A percentile compares a stretch with the other conserved stretches of the same genome.
Conservation (phyloP, 2,113 vertebrate genomes). For the Macrotis lagotis region DNA sequence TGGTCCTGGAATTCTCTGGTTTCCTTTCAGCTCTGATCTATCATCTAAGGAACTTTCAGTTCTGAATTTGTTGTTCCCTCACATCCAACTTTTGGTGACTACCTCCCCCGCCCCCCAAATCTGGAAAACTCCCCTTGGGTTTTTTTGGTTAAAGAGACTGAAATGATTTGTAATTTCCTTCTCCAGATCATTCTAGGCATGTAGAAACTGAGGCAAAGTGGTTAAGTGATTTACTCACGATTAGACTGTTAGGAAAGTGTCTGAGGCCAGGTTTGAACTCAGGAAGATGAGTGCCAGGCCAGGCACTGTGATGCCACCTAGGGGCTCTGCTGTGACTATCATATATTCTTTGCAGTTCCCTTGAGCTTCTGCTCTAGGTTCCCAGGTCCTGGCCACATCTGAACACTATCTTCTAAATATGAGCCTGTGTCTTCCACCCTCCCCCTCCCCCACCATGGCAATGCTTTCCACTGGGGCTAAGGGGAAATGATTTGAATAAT, state of each 20-base stretch:
- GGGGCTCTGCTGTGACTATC: background rate
- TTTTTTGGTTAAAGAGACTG: no score
- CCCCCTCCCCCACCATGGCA: background rate
- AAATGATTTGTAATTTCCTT: no score
- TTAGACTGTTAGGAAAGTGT: no score
- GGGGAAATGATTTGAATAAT: background rate
- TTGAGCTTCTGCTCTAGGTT: background rate
- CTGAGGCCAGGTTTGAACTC: no score
- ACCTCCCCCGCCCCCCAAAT: no score
- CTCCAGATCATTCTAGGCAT: no score
- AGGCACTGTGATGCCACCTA: background rate
- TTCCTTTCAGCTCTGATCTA: no score
- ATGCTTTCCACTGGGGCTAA: background rate
- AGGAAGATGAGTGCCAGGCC: no score
- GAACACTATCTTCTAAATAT: background rate
- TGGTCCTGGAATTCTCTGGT: background rate
- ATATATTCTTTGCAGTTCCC: background rate
- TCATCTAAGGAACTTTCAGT: background rate
- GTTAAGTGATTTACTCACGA: no score
- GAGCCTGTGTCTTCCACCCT: background rate
- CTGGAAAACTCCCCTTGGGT: no score
- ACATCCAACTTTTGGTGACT: no score
- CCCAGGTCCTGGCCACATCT: background rate
- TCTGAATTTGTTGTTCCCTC: background rate
- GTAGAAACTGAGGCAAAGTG: no score